Base-by-base conservation (phyloP, 2,888 invertebrate genomes). In the Cheilosia soror region DNA sequence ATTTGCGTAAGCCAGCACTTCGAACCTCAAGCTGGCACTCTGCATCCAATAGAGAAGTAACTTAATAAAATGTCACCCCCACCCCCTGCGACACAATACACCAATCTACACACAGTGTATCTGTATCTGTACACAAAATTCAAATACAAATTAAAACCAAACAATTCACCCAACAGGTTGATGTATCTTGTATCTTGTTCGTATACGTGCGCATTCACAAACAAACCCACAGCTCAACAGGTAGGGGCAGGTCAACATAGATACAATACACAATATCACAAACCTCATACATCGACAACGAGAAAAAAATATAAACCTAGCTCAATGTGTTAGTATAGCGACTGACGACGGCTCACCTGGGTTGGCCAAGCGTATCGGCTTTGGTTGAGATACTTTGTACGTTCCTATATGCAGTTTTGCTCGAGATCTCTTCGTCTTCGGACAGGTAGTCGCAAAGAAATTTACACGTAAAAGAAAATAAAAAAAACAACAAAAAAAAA, bases 391-490 rank as follows among this genome's bases (percentile, higher is more conserved):
- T 85, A 85, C 62, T 76, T 75, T 68, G 60, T 68, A 72, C 66
- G 68, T 85, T 85, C 76, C 81, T 76, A 72, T 81, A 77, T 87
- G 86, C 90, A 91, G 91, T 91, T 90, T 90, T 87, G 89, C 87
- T 90, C 89, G 90, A 91, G 90, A 91, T 90, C 90, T 91, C 90
- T 90, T 88, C 89, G 89, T 88, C 89, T 90, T 87, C 90, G 90
- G 91, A 88, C 87, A 88, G 88, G 87, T 88, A 87, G 87, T 88
- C 87, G 88, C 78, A 83, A 78, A 62, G 77, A 83, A 68, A 29
- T 81, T 81, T 53, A 40, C 62, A 66, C 62, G 75, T 72, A 65
- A 44, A 76, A 31, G 15, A 73, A 72, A 75, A 63, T 55, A 2
- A 51, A 29, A 51, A 53, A 63, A 65, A 27, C n/a, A n/a, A n/a